Evolutionary conservation across 35 echinoderm and acorn worm genomes (phyloP).

Genomic region (Chiridota heheva): DNA sequence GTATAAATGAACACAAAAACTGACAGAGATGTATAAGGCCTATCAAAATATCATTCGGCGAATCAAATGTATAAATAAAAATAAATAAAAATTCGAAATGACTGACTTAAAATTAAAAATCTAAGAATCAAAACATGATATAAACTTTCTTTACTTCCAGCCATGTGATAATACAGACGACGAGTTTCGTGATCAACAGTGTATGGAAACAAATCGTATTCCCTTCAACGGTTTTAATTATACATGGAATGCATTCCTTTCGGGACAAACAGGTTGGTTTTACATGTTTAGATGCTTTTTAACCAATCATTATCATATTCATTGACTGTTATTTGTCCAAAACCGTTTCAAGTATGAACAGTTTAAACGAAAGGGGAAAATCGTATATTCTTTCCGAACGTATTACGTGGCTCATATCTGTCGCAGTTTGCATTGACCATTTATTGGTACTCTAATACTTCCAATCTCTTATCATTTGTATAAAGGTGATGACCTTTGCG

Average conservation of each 20-base stretch:
- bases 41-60: too few species aligned
- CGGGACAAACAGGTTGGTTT: slow-evolving; percentile 46
- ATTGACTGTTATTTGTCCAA: background rate
- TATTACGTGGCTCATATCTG: too few species aligned
- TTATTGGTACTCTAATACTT: too few species aligned
- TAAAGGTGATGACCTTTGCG: slow-evolving; percentile 64
- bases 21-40: too few species aligned
- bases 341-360: background rate
- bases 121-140: background rate
- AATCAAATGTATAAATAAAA: background rate
- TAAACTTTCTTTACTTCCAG: slow-evolving; percentile 1
- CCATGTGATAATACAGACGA: slow-evolving; percentile 55
- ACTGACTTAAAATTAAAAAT: background rate
- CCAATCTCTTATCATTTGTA: too few species aligned
- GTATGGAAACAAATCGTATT: slow-evolving; percentile 31
- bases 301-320: background rate
- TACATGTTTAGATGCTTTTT: background rate
- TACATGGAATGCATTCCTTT: slow-evolving; percentile 39
- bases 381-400: background rate
- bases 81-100: background rate
- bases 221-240: slow-evolving; percentile 59
- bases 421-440: too few species aligned
- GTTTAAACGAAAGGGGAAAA: background rate
- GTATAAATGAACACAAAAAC: too few species aligned
- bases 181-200: slow-evolving; percentile 60